Evolutionary conservation across 2,888 invertebrate species (phyloP).

Genomic region (Limnephilus rhombicus): DNA sequence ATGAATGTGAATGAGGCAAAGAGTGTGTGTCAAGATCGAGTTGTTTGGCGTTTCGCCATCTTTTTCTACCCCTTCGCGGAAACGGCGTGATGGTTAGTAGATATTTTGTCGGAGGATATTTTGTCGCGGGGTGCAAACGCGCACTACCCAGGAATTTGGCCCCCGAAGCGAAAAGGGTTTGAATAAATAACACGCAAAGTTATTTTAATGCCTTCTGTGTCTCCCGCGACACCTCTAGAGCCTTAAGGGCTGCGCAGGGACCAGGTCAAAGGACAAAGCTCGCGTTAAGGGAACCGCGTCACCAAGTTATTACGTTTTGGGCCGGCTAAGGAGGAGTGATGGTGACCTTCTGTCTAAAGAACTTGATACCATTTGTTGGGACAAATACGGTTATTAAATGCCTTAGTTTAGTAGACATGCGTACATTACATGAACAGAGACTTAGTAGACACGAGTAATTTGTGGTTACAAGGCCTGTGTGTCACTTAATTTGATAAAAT

Average conservation of each 20-base stretch:
- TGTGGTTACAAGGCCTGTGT: not conserved
- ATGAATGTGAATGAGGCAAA: too few relatives aligned
- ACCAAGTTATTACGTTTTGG: not conserved
- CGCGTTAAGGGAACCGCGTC: slow-evolving; percentile 12
- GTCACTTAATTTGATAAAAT: not conserved
- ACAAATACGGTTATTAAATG: not conserved
- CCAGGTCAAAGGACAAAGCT: not conserved
- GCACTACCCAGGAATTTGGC: not conserved
- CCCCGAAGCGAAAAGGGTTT: not conserved
- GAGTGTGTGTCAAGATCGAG: too few relatives aligned
- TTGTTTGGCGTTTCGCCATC: too few relatives aligned
- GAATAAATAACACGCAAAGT: slow-evolving; percentile 32
- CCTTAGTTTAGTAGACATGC: not conserved
- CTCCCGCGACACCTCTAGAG: not conserved
- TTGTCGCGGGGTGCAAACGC: too few relatives aligned
- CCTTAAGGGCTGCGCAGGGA: not conserved
- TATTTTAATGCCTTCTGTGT: slow-evolving; percentile 29
- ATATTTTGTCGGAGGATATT: too few relatives aligned
- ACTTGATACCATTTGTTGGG: not conserved
- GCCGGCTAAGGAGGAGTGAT: not conserved
- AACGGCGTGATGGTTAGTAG: too few relatives aligned
- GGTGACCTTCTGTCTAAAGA: not conserved
- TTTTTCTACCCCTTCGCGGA: too few relatives aligned
- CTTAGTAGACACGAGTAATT: not conserved
- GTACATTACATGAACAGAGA: not conserved